Evolutionary conservation across 2,888 invertebrate genomes (phyloP).

Genomic region (Drosophila macrospina): DNA sequence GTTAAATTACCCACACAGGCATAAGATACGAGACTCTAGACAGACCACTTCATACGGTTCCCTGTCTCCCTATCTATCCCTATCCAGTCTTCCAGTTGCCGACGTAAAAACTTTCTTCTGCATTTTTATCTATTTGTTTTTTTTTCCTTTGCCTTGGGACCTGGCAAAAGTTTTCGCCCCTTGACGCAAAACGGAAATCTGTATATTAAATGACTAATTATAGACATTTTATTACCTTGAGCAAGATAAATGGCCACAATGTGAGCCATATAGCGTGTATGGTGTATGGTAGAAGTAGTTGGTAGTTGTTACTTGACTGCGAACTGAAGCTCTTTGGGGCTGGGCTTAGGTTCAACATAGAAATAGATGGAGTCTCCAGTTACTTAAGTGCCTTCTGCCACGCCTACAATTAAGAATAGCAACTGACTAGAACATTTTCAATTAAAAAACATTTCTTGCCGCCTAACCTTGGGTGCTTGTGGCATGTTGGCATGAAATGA

Average conservation of each 20-base stretch:
- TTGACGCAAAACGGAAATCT: conserved; percentile 83
- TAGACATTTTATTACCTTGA: conserved; percentile 83
- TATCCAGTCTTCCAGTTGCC: conserved; percentile 9
- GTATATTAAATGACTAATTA: conserved; percentile 84
- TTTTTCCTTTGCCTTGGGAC: conserved; percentile 38
- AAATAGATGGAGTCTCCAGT: conserved; percentile 41
- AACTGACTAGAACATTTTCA: conserved; percentile 69
- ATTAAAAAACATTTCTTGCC: conserved; percentile 69
- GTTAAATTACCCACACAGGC: conserved; percentile 72
- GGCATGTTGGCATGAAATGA: conserved; percentile 60
- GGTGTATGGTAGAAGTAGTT: conserved; percentile 2
- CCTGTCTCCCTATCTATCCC: conserved; percentile 1
- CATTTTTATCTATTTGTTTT: conserved; percentile 41
- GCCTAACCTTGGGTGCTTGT: conserved; percentile 62
- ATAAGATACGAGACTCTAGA: conserved; percentile 21
- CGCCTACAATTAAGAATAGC: conserved; percentile 51
- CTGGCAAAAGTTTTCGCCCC: conserved; percentile 78
- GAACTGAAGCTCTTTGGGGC: not conserved
- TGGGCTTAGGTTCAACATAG: conserved; percentile 13
- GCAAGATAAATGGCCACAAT: conserved; percentile 77
- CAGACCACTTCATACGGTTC: conserved; percentile 46
- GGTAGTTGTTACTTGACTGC: not conserved
- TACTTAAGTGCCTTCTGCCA: conserved; percentile 60
- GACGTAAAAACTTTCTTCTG: conserved; percentile 67
- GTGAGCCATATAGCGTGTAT: conserved; percentile 39